Base-by-base conservation (phyloP, 2,888 invertebrate genomes). In the Panzeria rudis region DNA sequence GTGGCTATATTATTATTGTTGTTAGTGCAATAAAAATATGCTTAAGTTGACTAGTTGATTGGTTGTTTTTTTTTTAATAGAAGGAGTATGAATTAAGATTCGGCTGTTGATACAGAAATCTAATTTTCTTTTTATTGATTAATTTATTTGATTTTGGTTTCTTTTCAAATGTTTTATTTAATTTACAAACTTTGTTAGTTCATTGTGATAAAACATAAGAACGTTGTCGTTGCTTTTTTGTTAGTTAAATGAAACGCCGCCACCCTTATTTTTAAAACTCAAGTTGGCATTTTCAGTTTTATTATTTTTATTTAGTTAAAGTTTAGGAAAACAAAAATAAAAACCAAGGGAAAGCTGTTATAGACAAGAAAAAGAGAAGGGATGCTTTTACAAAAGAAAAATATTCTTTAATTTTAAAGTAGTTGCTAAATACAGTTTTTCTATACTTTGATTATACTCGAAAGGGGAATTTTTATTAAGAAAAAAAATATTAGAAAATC, bases 81-180 rank as follows among this genome's bases (percentile, higher is more conserved):
- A 91, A 91, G 91, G 91, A 91, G 91, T 91, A 91, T 91, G 91
- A 91, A 90, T 91, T 91, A 91, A 91, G 91, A 91, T 91, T 91
- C 91, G 91, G 91, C 91, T 90, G 91, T 91, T 91, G 90, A 91
- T 91, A 91, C 91, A 91, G 91, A 91, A 91, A 91, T 91, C 91
- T 90, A 88, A 69, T 84, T 77, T 68, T 68, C 59, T 79, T 81
- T 20, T 29, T 35, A 52, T 68, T 32, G 9, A 35, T 35, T 76
- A 15, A 13, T 56, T 62, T 69, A 8, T 69, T 56, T 50, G 35
- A 62, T n/a, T 54, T 62, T 38, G 15, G 11, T 66, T 64, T 44
- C 41, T 50, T 76, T 81, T 82, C n/a, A 59, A 75, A 82, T 77
- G 76, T 85, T 83, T 83, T 79, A 82, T 79, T 61, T 50, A 32